Percentiles rank a stretch among this genome's conserved stretches.
Evolutionary conservation across 2,113 vertebrate species (phyloP).

Genomic region (Vulpes vulpes): DNA sequence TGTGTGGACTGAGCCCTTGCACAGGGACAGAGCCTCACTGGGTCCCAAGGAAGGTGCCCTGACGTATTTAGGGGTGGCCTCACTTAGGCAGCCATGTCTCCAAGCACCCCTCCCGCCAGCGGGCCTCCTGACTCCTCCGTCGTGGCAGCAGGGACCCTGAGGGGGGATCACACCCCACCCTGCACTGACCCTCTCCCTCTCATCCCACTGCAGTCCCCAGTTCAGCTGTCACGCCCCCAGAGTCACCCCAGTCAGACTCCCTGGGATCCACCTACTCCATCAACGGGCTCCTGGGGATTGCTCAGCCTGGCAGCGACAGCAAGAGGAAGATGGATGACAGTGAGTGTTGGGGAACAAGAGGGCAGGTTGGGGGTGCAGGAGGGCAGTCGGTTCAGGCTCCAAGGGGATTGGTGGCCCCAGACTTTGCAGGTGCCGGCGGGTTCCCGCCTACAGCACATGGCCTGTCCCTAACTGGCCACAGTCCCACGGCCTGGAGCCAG

Average conservation of each 20-base stretch:
- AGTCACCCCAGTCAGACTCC: slow-evolving; percentile 95
- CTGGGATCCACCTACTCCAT: slow-evolving; percentile 96
- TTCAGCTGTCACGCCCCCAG: slow-evolving; percentile 94
- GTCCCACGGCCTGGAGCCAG: fast-evolving
- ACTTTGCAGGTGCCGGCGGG: neutral
- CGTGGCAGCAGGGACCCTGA: neutral
- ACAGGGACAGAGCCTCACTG: fast-evolving
- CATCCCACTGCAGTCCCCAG: slow-evolving; percentile 90
- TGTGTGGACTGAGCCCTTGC: fast-evolving
- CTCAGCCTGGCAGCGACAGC: slow-evolving; percentile 88
- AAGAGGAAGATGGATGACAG: slow-evolving; percentile 95
- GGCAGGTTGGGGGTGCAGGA: neutral
- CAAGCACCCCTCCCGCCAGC: neutral
- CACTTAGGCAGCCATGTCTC: neutral
- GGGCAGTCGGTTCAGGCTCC: neutral
- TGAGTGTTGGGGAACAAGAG: slow-evolving; percentile 84
- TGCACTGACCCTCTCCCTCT: neutral
- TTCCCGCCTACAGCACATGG: neutral
- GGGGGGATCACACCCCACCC: too few species aligned
- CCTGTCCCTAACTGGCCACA: neutral
- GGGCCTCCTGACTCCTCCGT: neutral
- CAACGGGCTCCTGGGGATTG: slow-evolving; percentile 93
- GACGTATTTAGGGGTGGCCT: neutral
- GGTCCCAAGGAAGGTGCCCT: neutral
- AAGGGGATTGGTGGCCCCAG: neutral